Base-by-base conservation (phyloP, 1,140 invertebrate species). In the Hypothenemus hampei region DNA sequence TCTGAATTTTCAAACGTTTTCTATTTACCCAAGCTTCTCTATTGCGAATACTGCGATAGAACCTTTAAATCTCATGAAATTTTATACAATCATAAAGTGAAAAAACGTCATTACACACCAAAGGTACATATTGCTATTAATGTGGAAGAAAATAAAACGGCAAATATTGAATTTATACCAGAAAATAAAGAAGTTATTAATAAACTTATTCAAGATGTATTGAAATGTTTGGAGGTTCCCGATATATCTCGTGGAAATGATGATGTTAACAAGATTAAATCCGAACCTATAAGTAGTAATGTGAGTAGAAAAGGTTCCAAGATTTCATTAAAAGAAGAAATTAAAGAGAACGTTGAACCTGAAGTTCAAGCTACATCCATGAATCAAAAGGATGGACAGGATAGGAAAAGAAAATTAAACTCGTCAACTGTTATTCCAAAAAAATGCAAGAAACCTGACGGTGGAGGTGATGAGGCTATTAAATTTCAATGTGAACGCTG, bases 1-100 rank as follows among this genome's bases (percentile, higher is more conserved):
- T 72, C 65, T 33, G 76, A 72, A 48, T 70, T 65, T 69, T 70
- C 63, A 3, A 72, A 68, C 54, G 43, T 67, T 6, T 72, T 72
- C 44, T 71, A 63, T 44, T 54, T 72, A 33, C 70, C 70, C 7
- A 70, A 70, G 61, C 33, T 72, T 21, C 58, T 69, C 44, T 61
- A 72, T 63, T 62, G 74, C 61, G 47, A 76, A 64, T 65, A 70
- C 64, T 61, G 65, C 66, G 44, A 74, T 64, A 46, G 72, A 10
- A 69, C 67, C 0, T 72, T 72, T 50, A 71, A 70, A 51, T 70
- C 70, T 6, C 70, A 72, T 39, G 69, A 72, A 36, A 52, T 71
- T 18, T 44, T 72, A 0, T 72, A 72, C 40, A 64, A 63, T 6
- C 70, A 72, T 33, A 72, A 72, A 59, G 66, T 68, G 18, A 72